Conservation (phyloP, 2,888 invertebrate genomes). For the Tiliacea aurago region DNA sequence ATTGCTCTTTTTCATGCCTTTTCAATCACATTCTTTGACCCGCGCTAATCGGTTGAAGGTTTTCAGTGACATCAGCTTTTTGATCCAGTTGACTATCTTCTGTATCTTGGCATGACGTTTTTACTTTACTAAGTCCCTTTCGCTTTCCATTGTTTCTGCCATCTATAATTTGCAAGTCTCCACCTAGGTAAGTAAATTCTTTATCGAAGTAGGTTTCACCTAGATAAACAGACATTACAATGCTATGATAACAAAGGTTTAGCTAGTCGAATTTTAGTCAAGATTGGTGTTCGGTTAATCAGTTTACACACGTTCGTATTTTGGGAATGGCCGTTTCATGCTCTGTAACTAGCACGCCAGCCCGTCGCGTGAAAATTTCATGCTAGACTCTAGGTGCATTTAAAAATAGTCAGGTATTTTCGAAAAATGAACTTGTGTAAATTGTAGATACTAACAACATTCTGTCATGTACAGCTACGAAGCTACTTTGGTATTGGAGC, state of each 20-base stretch:
- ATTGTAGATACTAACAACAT: slow-evolving; percentile 26
- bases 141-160: slow-evolving; percentile 3
- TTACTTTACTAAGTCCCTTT: not conserved
- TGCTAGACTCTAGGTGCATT: not conserved
- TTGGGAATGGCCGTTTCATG: slow-evolving; percentile 14
- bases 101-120: slow-evolving; percentile 5
- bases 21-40: slow-evolving; percentile 1
- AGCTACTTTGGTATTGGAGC: not conserved
- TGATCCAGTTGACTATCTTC: slow-evolving; percentile 1
- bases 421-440: slow-evolving; percentile 20
- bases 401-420: slow-evolving; percentile 5
- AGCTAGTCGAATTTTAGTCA: slow-evolving; percentile 22
- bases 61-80: slow-evolving; percentile 23
- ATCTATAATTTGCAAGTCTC: not conserved
- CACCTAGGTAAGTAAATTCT: slow-evolving; percentile 36
- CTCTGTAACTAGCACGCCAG: not conserved
- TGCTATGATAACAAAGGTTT: slow-evolving; percentile 12
- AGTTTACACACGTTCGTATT: slow-evolving; percentile 12
- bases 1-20: slow-evolving; percentile 22
- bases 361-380: not conserved
- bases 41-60: slow-evolving; percentile 9
- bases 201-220: slow-evolving; percentile 7
- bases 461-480: slow-evolving; percentile 1
- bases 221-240: slow-evolving; percentile 16
- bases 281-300: slow-evolving; percentile 35